These are phyloP conservation scores for Hemichromis elongatus DNA, from an alignment of 2,113 vertebrate genomes.

Conservation along the genomic window DNA sequence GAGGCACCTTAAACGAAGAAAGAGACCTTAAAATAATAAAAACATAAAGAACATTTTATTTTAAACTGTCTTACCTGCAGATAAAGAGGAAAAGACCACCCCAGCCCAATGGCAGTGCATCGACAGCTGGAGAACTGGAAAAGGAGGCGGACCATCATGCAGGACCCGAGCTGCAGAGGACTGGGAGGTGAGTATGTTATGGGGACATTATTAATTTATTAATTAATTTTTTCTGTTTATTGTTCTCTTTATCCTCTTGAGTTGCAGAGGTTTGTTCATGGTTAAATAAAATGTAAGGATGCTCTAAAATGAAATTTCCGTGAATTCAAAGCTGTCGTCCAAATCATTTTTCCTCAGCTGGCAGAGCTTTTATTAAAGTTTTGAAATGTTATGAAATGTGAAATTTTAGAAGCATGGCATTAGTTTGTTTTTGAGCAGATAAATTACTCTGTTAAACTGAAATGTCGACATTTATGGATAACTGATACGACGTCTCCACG, in stretches of 20 bases:
- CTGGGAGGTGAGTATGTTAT: constrained; percentile 80
- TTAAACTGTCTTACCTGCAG: constrained; percentile 57
- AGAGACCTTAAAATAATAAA: neutral
- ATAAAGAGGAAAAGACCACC: constrained; percentile 87
- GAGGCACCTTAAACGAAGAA: neutral
- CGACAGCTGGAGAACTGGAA: constrained; percentile 70
- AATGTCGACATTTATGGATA: constrained; percentile 31
- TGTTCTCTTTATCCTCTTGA: neutral
- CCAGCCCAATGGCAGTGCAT: constrained; percentile 83
- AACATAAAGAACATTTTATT: neutral
- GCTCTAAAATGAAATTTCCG: neutral
- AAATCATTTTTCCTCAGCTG: neutral
- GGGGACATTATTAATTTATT: neutral
- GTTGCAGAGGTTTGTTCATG: neutral
- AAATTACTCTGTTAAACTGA: neutral
- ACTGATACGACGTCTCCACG: neutral
- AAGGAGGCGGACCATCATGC: constrained; percentile 81
- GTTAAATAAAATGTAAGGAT: neutral
- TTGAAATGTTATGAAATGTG: neutral
- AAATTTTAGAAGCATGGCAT: neutral
- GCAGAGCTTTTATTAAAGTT: neutral
- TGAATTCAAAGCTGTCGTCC: neutral
- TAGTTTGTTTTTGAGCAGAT: neutral
- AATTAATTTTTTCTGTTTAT: neutral
- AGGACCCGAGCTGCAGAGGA: constrained; percentile 88